Base-by-base conservation (phyloP, 2,888 invertebrate species). In the Catocala nupta region DNA sequence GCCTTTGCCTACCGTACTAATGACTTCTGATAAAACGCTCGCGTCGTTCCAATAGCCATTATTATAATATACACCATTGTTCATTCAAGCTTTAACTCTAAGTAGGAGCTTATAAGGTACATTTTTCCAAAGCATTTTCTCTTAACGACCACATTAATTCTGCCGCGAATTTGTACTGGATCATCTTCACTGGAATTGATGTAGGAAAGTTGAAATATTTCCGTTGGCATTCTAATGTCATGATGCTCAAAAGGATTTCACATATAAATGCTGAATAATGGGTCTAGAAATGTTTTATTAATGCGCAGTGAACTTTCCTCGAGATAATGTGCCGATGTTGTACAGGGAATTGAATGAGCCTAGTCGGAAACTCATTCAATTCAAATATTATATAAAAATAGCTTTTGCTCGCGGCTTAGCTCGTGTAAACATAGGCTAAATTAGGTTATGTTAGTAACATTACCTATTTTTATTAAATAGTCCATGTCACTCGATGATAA, bases 131-230 rank as follows among this genome's bases (percentile, higher is more conserved):
- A 13, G 0, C 5, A 5, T 0, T 1, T 6, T 49, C n/a, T 45
- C 5, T 50, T 12, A 57, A 49, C 45, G 60, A 68, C 58, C 36
- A 59, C 65, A 48, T 3, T 25, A 25, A 64, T 63, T 39, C 62
- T 65, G 63, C 71, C 44, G 63, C 65, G 74, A 75, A 77, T 66
- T 74, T 12, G 44, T 53, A 51, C 9, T 60, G 55, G 50, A 65
- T 74, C 68, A 68, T 76, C 13, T 62, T 70, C 16, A 11, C 54
- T 55, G 51, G 61, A 67, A 68, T 58, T 69, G 49, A 63, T 58
- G 54, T 56, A 57, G 57, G 43, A 56, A 56, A 67, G 49, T 56
- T 51, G 34, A 55, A 73, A 62, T 63, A 59, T 52, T 59, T 63
- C 63, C 51, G 59, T 67, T 53, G 25, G 45, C 42, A 36, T 52